Conservation (phyloP, 2,888 invertebrate species). For the Cosmia pyralina region DNA sequence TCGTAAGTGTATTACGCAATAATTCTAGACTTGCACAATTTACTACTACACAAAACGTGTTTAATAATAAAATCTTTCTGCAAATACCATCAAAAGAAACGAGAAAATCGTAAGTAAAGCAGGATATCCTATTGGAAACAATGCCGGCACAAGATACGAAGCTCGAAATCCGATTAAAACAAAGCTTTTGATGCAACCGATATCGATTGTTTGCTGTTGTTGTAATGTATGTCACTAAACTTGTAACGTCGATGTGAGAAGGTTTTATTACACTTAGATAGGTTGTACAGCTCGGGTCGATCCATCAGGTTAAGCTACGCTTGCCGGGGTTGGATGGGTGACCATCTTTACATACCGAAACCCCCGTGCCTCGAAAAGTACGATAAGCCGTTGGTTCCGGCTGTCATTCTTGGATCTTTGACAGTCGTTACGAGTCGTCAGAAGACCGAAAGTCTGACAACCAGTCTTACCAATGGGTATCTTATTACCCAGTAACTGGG, state of each 20-base stretch:
- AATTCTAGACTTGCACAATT: not conserved
- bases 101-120: constrained; percentile 11
- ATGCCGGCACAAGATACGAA: constrained; percentile 9
- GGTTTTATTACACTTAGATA: not conserved
- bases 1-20: not conserved
- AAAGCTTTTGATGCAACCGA: constrained; percentile 29
- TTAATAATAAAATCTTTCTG: constrained; percentile 1
- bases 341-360: no score
- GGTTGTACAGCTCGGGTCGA: not conserved
- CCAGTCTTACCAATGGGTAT: no score
- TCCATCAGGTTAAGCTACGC: no score
- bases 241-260: not conserved
- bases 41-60: not conserved
- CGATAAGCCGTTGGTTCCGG: no score
- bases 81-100: constrained; percentile 15
- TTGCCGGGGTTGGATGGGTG: no score
- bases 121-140: constrained; percentile 18
- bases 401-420: no score
- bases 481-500: no score
- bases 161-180: constrained; percentile 48
- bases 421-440: no score
- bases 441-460: no score
- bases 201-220: constrained; percentile 24
- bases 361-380: no score
- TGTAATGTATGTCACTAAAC: constrained; percentile 14